A percentile compares a stretch with the other conserved stretches of the same genome.
phyloP scores from a whole-genome alignment of 2,888 invertebrate species.

The Gastrophysa polygoni region DNA sequence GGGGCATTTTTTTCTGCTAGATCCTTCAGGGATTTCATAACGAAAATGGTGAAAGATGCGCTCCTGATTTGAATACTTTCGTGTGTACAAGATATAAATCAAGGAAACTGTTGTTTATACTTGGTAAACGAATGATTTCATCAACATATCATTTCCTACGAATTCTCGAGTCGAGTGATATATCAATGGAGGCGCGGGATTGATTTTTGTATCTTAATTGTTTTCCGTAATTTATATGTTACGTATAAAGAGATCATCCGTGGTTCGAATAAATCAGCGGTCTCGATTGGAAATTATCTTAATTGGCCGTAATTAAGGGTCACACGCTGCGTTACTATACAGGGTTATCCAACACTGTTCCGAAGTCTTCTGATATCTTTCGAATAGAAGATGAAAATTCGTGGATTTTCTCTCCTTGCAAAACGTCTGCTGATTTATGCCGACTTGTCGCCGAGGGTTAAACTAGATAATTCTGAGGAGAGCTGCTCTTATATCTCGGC shows the following conservation, averaged over 20 bases:
- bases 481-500: constrained; percentile 20
- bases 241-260: not conserved
- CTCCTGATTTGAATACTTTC: not conserved
- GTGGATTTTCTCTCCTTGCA: no score
- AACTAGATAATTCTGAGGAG: constrained; percentile 12
- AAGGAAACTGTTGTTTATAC: not conserved
- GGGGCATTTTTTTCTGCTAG: no score
- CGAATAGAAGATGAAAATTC: no score
- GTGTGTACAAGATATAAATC: not conserved
- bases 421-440: constrained; percentile 20
- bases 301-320: not conserved
- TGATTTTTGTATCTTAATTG: not conserved
- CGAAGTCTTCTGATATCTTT: no score
- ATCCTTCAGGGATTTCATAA: no score
- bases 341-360: no score
- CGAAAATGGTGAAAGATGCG: no score
- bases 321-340: not conserved
- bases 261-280: not conserved
- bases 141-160: no score
- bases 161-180: not conserved
- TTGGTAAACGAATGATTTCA: not conserved
- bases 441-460: not conserved
- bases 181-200: not conserved
- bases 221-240: not conserved
- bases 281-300: not conserved